These are phyloP conservation scores for Fragum whitleyi DNA, from an alignment of 2,888 invertebrate genomes.

Conservation along the genomic window DNA sequence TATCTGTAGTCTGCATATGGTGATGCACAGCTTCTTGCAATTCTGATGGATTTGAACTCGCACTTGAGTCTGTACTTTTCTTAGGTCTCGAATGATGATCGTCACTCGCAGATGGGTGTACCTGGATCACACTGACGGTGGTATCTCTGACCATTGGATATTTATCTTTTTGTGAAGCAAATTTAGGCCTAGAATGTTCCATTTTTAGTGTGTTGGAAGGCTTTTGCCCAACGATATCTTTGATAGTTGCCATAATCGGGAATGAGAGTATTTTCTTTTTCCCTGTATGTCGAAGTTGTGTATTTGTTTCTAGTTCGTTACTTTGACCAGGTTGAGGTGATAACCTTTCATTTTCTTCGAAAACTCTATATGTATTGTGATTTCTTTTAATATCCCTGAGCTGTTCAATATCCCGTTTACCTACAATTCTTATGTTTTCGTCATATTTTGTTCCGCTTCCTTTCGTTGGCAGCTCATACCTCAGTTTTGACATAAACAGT, in stretches of 20 bases:
- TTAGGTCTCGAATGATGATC: neutral
- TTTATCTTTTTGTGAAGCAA: neutral
- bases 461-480: slow-evolving; percentile 66
- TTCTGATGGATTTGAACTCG: no score
- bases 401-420: neutral
- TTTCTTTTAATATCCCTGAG: neutral
- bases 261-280: neutral
- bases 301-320: neutral
- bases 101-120: neutral
- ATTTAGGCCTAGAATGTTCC: neutral
- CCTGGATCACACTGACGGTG: neutral
- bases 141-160: neutral
- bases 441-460: slow-evolving; percentile 32
- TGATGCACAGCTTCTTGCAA: no score
- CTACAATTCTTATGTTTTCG: slow-evolving; percentile 32
- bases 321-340: neutral
- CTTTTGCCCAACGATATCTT: neutral
- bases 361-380: neutral
- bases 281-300: neutral
- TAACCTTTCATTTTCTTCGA: neutral
- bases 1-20: no score
- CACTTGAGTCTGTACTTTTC: no score
- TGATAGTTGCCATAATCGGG: neutral
- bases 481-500: slow-evolving; percentile 67
- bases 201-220: neutral